Evolutionary conservation across 1,140 invertebrate species (phyloP), one percentile per base, ranked within the genome.

Genomic region (Coelopa frigida): DNA sequence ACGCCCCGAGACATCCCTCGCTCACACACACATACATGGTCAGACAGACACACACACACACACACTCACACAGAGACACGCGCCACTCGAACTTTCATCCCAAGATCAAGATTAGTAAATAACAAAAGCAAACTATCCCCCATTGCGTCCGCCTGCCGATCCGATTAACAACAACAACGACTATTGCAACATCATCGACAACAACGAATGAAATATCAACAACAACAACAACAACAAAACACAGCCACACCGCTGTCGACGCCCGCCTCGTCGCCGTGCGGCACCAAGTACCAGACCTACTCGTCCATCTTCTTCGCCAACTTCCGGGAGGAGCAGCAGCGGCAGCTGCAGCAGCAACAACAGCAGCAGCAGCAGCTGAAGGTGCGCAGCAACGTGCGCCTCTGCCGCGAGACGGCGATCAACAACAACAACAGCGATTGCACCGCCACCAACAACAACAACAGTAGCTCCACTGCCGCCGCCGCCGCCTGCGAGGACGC

Each of bases 121-220:
- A 66, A 66, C 62, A 65, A 62, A 59, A 65, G 61, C 61, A 65
- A 65, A 60, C 55, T 59, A 61, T 58, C 64, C 59, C 61, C 57
- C 58, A 56, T 61, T 60, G 59, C 56, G 56, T 53, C 31, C 61
- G 55, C 33, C 21, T 42, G 39, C 24, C 29, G 12, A 18, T 14
- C 5, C 6, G 10, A 23, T 17, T 3, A 35, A 12, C 18, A 29
- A 38, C 32, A 3, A 32, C 18, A n/a, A n/a, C n/a, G n/a, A n/a
- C n/a, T n/a, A n/a, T n/a, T n/a, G n/a, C n/a, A n/a, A n/a, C n/a
- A n/a, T n/a, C n/a, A n/a, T n/a, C n/a, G n/a, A n/a, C n/a, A n/a
- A 52, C 47, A 51, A 48, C 48, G 35, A 54, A 45, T 27, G 48
- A 24, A 43, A 52, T 43, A 41, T 36, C 18, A 14, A 4, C 50